Evolutionary conservation across 2,113 vertebrate genomes (phyloP), one percentile per base, ranked within the genome.

Genomic region (Ifrita kowaldi): DNA sequence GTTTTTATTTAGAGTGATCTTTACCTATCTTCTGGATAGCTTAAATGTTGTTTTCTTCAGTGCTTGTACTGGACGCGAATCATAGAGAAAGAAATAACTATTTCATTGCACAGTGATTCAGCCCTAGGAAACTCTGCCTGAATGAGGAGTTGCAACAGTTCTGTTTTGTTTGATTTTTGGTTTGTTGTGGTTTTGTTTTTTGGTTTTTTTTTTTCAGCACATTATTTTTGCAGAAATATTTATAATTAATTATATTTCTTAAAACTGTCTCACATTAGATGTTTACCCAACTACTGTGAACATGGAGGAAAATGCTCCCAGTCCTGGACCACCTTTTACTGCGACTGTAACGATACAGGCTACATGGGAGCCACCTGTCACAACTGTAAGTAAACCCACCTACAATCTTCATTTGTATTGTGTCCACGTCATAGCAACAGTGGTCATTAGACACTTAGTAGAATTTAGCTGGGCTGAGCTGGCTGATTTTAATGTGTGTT

Each of bases 271-370:
- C 42, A 44, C 33, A 35, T 82, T 55, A 99, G 99, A 50, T 99
- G 99, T 93, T 98, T 99, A n/a, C 99, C 99, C 33, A 99, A 99
- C 98, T 98, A 99, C 81, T 99, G 99, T 85, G 99, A 99, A 94
- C 99, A 99, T 4, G 99, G 98, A 70, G 99, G 99, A 74, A 98
- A 95, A 87, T 99, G 99, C 87, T 98, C 98, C 41, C 99, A 99
- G 97, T 98, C 98, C 11, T 99, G 99, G 99, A 97, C 84, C 22
- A 97, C 98, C 23, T 99, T 99, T 94, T 97, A 97, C 93, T 99
- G 99, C 4, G 98, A 99, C 97, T 99, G 99, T 44, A 98, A 97
- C 5, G 98, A 98, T 44, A 99, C 98, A 0, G 99, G 99, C 52
- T 99, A 99, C 95, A 97, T 42, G 0, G 99, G 99, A 39, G 98